These are phyloP conservation scores for Agapornis canus DNA, from an alignment of 2,797 vertebrate genomes.

Conservation along the genomic window DNA sequence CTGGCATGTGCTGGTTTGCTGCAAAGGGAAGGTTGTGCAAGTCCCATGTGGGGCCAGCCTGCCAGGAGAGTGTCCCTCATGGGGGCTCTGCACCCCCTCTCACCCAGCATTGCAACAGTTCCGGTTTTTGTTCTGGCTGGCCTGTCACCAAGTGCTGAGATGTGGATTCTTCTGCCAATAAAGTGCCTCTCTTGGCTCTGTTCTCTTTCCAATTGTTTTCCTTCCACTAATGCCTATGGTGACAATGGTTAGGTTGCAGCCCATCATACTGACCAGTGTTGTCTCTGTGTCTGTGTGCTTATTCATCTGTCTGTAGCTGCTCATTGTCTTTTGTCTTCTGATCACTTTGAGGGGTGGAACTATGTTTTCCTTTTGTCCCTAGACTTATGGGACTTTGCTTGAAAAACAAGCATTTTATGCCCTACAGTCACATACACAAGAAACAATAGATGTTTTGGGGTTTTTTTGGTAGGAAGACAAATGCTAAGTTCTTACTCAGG, in stretches of 20 bases:
- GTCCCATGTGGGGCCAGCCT: background rate
- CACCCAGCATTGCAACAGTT: background rate
- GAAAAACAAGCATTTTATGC: background rate
- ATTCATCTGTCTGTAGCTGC: background rate
- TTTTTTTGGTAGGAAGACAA: background rate
- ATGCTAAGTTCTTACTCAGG: background rate
- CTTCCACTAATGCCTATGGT: background rate
- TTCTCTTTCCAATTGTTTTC: slow-evolving; percentile 13
- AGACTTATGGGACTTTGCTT: background rate
- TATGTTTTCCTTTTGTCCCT: slow-evolving; percentile 24
- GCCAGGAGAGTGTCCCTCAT: background rate
- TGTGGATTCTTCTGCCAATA: slow-evolving; percentile 1
- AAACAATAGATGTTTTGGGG: background rate
- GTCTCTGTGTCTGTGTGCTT: background rate
- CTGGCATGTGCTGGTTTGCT: background rate
- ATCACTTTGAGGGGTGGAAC: background rate
- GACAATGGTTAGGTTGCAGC: slow-evolving; percentile 18
- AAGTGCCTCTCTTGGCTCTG: background rate
- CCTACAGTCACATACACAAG: background rate
- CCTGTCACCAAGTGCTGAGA: slow-evolving; percentile 40
- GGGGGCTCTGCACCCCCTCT: background rate
- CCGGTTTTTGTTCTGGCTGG: slow-evolving; percentile 11
- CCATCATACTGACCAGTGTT: rapidly evolving
- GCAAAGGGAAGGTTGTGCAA: slow-evolving; percentile 1
- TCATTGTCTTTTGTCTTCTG: slow-evolving; percentile 8